These are phyloP conservation scores for Chalcis sispes DNA, from an alignment of 2,888 invertebrate species.

Conservation along the genomic window DNA sequence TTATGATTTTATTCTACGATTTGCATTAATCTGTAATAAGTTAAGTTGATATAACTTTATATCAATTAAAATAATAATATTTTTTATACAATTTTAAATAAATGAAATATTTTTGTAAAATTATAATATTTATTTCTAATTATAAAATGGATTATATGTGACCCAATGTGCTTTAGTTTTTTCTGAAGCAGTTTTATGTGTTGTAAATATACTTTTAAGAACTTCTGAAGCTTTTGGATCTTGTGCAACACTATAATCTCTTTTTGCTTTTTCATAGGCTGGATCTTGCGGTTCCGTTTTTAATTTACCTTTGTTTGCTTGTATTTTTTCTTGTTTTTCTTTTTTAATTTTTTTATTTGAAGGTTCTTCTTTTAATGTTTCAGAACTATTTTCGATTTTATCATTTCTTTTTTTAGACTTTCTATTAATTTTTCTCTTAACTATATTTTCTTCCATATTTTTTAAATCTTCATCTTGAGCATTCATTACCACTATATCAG, in stretches of 20 bases:
- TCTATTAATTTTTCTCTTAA: conserved; percentile 80
- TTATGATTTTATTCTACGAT: conserved; percentile 10
- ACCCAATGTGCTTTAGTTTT: conserved; percentile 97
- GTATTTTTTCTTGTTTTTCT: conserved; percentile 76
- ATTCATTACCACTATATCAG: conserved; percentile 93
- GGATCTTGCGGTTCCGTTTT: conserved; percentile 78
- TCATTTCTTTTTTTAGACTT: conserved; percentile 79
- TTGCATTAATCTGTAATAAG: conserved; percentile 11
- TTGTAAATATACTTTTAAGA: conserved; percentile 96
- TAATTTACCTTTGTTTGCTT: conserved; percentile 66
- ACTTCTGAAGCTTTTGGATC: conserved; percentile 94
- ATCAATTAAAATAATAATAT: not conserved
- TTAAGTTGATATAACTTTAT: conserved; percentile 11
- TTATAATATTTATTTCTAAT: conserved; percentile 76
- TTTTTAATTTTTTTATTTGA: conserved; percentile 71
- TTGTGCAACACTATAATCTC: conserved; percentile 90
- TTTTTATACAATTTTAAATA: conserved; percentile 25
- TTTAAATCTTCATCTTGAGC: conserved; percentile 75
- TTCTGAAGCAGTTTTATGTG: conserved; percentile 89
- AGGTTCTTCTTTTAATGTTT: conserved; percentile 58
- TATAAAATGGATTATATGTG: conserved; percentile 97
- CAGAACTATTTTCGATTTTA: conserved; percentile 54
- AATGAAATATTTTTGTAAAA: conserved; percentile 44
- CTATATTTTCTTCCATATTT: conserved; percentile 83
- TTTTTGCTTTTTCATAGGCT: conserved; percentile 86